Evolutionary conservation across 2,888 invertebrate species (phyloP).

Genomic region (Cryptocephalus moraei): DNA sequence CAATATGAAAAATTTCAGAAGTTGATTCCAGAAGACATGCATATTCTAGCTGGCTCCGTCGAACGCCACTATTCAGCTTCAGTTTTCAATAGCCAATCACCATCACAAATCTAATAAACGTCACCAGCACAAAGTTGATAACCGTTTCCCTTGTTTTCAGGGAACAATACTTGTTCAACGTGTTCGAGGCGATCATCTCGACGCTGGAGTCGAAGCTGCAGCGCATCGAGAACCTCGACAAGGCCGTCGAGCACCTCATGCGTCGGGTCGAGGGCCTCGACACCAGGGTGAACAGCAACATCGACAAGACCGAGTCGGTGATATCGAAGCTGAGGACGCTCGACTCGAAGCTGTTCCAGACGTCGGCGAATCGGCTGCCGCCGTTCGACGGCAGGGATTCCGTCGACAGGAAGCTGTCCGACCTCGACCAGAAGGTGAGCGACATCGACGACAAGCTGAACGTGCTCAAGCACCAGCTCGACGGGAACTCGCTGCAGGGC

Average conservation of each 20-base stretch:
- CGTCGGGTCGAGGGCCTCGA: constrained; percentile 74
- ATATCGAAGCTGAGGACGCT: constrained; percentile 66
- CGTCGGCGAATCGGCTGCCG: constrained; percentile 29
- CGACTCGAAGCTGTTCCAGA: constrained; percentile 63
- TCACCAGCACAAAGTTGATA: no score
- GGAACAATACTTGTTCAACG: constrained; percentile 79
- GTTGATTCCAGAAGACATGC: no score
- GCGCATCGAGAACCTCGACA: constrained; percentile 78
- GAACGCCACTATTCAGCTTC: no score
- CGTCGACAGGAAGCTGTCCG: constrained; percentile 56
- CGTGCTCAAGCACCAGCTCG: constrained; percentile 70
- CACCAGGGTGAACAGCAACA: constrained; percentile 71
- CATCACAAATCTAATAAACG: no score
- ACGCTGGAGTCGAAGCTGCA: constrained; percentile 80
- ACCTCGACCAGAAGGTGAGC: constrained; percentile 73
- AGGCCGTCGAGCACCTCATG: constrained; percentile 81
- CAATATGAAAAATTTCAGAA: no score
- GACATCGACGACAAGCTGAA: constrained; percentile 72
- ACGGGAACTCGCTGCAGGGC: constrained; percentile 63
- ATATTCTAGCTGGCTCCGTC: no score
- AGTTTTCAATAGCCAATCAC: neutral
- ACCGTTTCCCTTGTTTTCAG: constrained; percentile 47
- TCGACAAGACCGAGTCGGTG: constrained; percentile 74
- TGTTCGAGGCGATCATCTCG: constrained; percentile 83
- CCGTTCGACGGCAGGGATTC: constrained; percentile 13